Evolutionary conservation across 1,140 invertebrate species (phyloP).

Genomic region (Aphidius gifuensis): DNA sequence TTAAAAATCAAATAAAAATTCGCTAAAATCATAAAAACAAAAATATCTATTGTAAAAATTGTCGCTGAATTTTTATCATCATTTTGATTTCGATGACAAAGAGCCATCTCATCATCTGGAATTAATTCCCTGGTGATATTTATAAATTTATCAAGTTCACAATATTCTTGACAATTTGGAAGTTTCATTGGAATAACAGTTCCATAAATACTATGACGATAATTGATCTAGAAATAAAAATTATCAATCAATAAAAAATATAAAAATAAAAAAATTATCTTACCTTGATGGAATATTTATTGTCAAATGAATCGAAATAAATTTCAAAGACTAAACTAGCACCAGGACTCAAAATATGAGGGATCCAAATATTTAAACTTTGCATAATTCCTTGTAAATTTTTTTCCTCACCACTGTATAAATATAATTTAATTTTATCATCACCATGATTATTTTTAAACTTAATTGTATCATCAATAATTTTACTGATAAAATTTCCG

Average conservation of each 20-base stretch:
- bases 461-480: constrained; percentile 34
- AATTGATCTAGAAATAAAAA: constrained; percentile 26
- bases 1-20: no score
- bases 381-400: constrained; percentile 41
- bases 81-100: constrained; percentile 23
- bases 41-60: no score
- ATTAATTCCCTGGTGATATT: constrained; percentile 22
- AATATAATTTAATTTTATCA: constrained; percentile 30
- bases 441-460: constrained; percentile 13
- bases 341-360: constrained; percentile 31
- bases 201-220: constrained; percentile 21
- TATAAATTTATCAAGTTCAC: constrained; percentile 31
- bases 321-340: constrained; percentile 45
- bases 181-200: constrained; percentile 24
- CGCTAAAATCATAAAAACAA: no score
- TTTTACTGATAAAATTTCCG: constrained; percentile 40
- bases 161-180: constrained; percentile 32
- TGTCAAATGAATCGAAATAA: constrained; percentile 31
- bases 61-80: no score
- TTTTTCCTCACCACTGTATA: constrained; percentile 43
- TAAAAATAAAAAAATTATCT: constrained; percentile 7
- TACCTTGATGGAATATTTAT: constrained; percentile 38
- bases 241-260: neutral
- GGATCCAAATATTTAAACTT: constrained; percentile 32
- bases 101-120: constrained; percentile 22